These are phyloP conservation scores for Hydrocynus forskahlii DNA, from an alignment of 2,797 vertebrate genomes.

Conservation along the genomic window DNA sequence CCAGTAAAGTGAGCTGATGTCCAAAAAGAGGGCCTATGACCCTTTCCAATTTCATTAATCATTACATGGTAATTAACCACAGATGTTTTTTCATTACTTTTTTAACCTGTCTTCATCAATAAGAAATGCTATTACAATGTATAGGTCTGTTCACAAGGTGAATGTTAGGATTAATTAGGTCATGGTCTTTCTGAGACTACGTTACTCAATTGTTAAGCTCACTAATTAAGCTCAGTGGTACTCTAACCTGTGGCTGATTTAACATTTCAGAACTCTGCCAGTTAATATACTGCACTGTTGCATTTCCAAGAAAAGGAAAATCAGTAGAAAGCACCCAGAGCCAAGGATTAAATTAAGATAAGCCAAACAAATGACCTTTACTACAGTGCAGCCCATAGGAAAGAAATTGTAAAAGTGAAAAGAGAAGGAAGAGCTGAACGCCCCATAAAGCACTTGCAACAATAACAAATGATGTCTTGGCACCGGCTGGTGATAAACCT, in stretches of 20 bases:
- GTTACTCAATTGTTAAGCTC: background rate
- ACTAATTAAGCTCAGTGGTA: conserved; percentile 16
- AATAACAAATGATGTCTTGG: background rate
- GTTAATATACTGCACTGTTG: conserved; percentile 6
- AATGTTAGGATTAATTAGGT: background rate
- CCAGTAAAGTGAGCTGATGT: too few species aligned
- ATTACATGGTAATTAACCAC: too few species aligned
- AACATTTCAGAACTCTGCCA: background rate
- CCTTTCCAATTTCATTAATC: too few species aligned
- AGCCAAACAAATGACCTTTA: conserved; percentile 16
- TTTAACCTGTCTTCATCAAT: too few species aligned
- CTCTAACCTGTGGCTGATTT: background rate
- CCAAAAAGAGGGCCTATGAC: too few species aligned
- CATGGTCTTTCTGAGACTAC: background rate
- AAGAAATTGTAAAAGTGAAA: background rate
- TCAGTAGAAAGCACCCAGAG: conserved; percentile 2
- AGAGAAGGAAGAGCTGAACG: background rate
- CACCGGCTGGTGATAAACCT: background rate
- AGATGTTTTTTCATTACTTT: too few species aligned
- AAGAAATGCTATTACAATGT: too few species aligned
- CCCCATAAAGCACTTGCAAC: background rate
- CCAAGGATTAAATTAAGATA: conserved; percentile 52
- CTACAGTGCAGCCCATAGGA: background rate
- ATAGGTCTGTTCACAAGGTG: too few species aligned
- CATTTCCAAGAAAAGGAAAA: conserved; percentile 2